Base-by-base conservation (phyloP, 2,888 invertebrate genomes). In the Nineta flava region DNA sequence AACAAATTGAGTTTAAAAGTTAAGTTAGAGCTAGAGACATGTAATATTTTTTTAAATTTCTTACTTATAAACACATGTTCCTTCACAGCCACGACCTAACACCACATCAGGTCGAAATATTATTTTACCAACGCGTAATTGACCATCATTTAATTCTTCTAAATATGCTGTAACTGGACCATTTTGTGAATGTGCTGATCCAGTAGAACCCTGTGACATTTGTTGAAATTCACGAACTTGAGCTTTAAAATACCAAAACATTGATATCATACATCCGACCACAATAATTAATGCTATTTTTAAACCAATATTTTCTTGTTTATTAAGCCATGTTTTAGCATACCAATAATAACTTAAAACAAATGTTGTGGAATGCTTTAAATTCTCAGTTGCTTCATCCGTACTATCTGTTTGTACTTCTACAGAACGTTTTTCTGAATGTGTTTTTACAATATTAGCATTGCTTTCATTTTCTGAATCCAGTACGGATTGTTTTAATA, bases 1-100 rank as follows among this genome's bases (percentile, higher is more conserved):
- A n/a, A n/a, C n/a, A n/a, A n/a, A n/a, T n/a, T n/a, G n/a, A n/a
- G n/a, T n/a, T n/a, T n/a, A n/a, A n/a, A n/a, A n/a, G n/a, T n/a
- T n/a, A n/a, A n/a, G n/a, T n/a, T n/a, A n/a, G n/a, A n/a, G n/a
- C n/a, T n/a, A n/a, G n/a, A n/a, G n/a, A n/a, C n/a, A n/a, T n/a
- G n/a, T n/a, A n/a, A n/a, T n/a, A 26, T 7, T 26, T 26, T 15
- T 15, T n/a, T 35, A 38, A 34, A 35, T 34, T 47, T 57, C 58
- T 66, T 65, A 88, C 84, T 77, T 87, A 66, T 90, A 97, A 26
- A 99, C 97, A 69, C 95, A 92, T 1, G 99, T 99, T 35, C 99
- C 99, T 61, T 97, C 94, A 63, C 97, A 96, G 0, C 99, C 99
- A 66, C 93, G 93, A 1, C 97, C 99, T 6, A 99, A 69, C 19